Conservation (phyloP, 2,888 invertebrate genomes). For the Chelonus formosanus region DNA sequence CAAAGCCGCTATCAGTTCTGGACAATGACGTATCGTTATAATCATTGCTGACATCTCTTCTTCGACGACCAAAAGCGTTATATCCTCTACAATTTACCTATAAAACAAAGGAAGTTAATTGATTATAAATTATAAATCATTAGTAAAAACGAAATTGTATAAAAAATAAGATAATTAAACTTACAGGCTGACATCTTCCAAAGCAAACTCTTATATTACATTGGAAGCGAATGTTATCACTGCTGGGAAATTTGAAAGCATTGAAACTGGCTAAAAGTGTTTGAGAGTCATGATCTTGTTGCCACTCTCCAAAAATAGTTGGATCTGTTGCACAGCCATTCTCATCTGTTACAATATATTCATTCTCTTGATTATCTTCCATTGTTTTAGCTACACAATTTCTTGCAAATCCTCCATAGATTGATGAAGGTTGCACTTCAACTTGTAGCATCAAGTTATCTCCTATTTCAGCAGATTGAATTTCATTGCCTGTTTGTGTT, state of each 20-base stretch:
- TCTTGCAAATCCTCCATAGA: conserved; percentile 93
- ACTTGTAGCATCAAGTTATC: conserved; percentile 88
- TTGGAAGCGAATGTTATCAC: conserved; percentile 93
- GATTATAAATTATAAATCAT: background rate
- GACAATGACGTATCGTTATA: conserved; percentile 71
- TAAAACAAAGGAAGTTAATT: conserved; percentile 38
- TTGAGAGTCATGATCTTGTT: conserved; percentile 85
- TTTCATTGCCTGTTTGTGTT: conserved; percentile 85
- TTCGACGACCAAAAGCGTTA: conserved; percentile 87
- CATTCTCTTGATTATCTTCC: conserved; percentile 87
- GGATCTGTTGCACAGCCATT: conserved; percentile 94
- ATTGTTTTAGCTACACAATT: conserved; percentile 93
- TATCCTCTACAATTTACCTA: conserved; percentile 91
- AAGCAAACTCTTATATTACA: conserved; percentile 95
- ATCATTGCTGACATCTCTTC: conserved; percentile 71
- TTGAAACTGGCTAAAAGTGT: conserved; percentile 88
- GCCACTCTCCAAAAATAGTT: conserved; percentile 93
- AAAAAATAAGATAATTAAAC: conserved; percentile 50
- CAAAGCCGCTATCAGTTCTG: conserved; percentile 65
- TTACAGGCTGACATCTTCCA: conserved; percentile 92
- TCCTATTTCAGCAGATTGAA: conserved; percentile 91
- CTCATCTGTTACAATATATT: conserved; percentile 91
- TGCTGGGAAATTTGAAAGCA: conserved; percentile 94
- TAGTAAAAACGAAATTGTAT: background rate
- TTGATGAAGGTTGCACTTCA: conserved; percentile 81